phyloP scores from a whole-genome alignment of 2,888 invertebrate genomes.

The Noctua fimbriata region DNA sequence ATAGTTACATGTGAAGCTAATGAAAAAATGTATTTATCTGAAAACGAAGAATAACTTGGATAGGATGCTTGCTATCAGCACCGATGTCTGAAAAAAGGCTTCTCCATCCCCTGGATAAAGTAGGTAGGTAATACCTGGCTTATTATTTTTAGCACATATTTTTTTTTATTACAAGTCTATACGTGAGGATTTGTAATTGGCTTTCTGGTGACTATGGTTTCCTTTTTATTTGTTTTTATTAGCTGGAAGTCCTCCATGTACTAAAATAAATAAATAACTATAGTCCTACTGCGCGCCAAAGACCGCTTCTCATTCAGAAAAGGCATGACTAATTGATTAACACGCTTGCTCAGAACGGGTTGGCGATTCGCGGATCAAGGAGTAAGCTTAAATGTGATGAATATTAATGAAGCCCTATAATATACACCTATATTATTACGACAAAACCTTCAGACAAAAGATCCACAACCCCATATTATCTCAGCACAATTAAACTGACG shows the following conservation, averaged over 20 bases:
- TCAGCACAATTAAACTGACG: conserved; percentile 43
- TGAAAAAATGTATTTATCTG: too few relatives aligned
- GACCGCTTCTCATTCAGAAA: background rate
- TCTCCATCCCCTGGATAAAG: background rate
- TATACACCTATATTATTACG: background rate
- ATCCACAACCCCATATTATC: conserved; percentile 6
- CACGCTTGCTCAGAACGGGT: background rate
- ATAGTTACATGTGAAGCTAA: too few relatives aligned
- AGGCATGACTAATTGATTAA: background rate
- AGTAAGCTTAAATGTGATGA: conserved; percentile 1
- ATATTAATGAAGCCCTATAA: conserved; percentile 9
- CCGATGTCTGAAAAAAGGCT: background rate
- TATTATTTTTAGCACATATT: too few relatives aligned
- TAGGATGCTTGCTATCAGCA: background rate
- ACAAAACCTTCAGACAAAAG: conserved; percentile 26
- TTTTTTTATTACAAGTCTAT: too few relatives aligned
- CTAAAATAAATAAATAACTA: too few relatives aligned
- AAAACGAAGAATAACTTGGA: too few relatives aligned
- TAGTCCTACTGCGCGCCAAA: background rate
- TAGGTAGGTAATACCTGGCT: too few relatives aligned
- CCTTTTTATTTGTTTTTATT: too few relatives aligned
- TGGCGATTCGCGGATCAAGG: background rate
- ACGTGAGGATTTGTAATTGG: too few relatives aligned
- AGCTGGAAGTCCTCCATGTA: too few relatives aligned
- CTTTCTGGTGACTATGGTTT: too few relatives aligned